These are phyloP conservation scores for Paedocypris micromegethes DNA, from an alignment of 2,797 vertebrate genomes.

Conservation along the genomic window DNA sequence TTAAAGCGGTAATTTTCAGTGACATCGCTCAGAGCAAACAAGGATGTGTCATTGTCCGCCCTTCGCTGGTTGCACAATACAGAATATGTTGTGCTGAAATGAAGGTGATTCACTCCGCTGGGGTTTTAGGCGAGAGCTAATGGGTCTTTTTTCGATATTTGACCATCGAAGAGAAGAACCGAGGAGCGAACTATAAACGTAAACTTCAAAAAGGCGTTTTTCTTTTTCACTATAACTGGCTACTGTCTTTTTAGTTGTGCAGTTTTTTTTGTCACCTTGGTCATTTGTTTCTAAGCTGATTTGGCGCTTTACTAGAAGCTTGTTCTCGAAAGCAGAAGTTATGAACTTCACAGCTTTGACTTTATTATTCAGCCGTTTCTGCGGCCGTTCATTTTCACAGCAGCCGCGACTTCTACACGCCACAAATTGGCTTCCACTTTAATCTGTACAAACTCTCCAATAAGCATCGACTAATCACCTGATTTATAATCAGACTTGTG, in stretches of 20 bases:
- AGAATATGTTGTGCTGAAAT: slow-evolving; percentile 47
- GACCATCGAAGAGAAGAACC: slow-evolving; percentile 8
- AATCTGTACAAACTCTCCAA: slow-evolving; percentile 14
- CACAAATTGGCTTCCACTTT: slow-evolving; percentile 11
- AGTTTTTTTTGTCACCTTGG: no score
- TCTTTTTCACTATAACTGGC: slow-evolving; percentile 9
- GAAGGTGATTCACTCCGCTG: slow-evolving; percentile 42
- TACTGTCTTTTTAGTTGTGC: slow-evolving; percentile 1
- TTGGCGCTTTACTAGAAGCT: no score
- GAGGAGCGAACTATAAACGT: neutral
- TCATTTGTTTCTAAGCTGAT: no score
- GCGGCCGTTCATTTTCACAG: neutral
- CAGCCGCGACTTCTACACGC: neutral
- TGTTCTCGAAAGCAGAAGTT: slow-evolving; percentile 4
- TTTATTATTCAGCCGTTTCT: neutral
- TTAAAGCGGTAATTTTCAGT: slow-evolving; percentile 62
- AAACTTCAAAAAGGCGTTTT: neutral
- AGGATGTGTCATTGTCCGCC: slow-evolving; percentile 63
- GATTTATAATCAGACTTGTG: slow-evolving; percentile 26
- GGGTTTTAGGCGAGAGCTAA: slow-evolving; percentile 34
- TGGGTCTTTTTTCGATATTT: slow-evolving; percentile 4
- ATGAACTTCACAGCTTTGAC: neutral
- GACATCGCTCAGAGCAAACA: slow-evolving; percentile 60
- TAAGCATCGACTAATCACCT: slow-evolving; percentile 22
- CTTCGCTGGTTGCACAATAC: slow-evolving; percentile 51